phyloP scores from a whole-genome alignment of 1,140 invertebrate species.

The Drosophila mauritiana region DNA sequence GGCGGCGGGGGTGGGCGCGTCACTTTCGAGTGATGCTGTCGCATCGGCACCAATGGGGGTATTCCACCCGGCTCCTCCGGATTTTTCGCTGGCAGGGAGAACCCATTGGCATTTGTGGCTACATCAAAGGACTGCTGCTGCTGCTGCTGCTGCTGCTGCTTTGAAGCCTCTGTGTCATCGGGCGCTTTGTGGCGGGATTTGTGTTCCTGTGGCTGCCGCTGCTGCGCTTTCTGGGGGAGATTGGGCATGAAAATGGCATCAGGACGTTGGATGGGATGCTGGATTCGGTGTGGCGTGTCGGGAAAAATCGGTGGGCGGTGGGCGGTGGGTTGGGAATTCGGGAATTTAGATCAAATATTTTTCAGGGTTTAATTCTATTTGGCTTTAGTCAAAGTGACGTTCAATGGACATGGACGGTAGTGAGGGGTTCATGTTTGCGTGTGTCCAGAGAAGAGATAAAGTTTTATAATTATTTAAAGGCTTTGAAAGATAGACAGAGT shows the following conservation, averaged over 20 bases:
- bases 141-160: constrained; percentile 28
- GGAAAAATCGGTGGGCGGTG: background rate
- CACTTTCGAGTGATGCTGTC: constrained; percentile 38
- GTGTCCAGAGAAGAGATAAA: constrained; percentile 54
- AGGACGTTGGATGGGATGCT: constrained; percentile 18
- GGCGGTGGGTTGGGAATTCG: constrained; percentile 2
- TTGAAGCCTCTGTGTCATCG: constrained; percentile 61
- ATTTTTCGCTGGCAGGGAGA: constrained; percentile 18
- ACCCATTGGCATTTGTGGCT: constrained; percentile 61
- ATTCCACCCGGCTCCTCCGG: constrained; percentile 7
- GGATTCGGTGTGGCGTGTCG: background rate
- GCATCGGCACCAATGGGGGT: constrained; percentile 5
- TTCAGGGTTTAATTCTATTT: constrained; percentile 82
- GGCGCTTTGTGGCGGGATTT: constrained; percentile 75
- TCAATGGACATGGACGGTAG: constrained; percentile 51
- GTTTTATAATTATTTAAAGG: constrained; percentile 67
- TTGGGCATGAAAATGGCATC: constrained; percentile 44
- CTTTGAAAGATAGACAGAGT: constrained; percentile 28
- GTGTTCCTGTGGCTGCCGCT: constrained; percentile 44
- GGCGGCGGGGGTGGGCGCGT: constrained; percentile 15
- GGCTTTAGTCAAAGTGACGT: constrained; percentile 67
- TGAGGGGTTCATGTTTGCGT: constrained; percentile 23
- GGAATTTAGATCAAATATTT: constrained; percentile 73
- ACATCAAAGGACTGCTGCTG: constrained; percentile 63
- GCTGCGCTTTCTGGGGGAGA: constrained; percentile 61